Conservation (phyloP, 2,797 vertebrate species). For the Brachymystax lenok region DNA sequence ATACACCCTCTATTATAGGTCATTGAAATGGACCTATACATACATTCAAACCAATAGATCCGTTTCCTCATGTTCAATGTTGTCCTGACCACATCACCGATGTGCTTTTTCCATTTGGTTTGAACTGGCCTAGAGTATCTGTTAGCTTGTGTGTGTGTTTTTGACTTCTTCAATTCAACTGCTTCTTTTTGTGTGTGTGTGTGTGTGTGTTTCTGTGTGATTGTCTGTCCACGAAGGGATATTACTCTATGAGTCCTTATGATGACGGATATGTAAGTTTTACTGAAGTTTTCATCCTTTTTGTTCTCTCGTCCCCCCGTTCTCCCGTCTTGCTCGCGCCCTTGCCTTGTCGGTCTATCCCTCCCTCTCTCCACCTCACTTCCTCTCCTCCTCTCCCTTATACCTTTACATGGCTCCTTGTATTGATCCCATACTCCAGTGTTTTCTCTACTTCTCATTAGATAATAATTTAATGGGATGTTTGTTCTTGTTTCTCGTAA, state of each 20-base stretch:
- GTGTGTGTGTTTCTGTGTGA: conserved; percentile 56
- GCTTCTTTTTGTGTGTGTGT: conserved; percentile 57
- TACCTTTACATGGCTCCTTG: conserved; percentile 30
- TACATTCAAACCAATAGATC: neutral
- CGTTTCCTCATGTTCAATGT: neutral
- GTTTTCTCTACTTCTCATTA: conserved; percentile 32
- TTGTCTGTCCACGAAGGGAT: conserved; percentile 85
- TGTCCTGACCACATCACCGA: neutral
- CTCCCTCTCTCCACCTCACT: neutral
- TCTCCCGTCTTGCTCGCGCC: neutral
- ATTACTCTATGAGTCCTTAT: conserved; percentile 92
- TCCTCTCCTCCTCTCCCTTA: conserved; percentile 6
- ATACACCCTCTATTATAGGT: neutral
- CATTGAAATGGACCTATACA: neutral
- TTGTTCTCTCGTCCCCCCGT: conserved; percentile 24
- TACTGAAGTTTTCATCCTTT: conserved; percentile 70
- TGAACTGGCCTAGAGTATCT: neutral
- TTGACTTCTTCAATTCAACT: conserved; percentile 55
- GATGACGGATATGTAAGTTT: conserved; percentile 95
- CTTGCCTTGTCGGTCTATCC: neutral
- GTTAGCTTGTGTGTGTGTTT: neutral
- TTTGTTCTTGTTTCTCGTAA: conserved; percentile 34
- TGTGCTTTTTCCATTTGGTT: conserved; percentile 15
- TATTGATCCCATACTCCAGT: conserved; percentile 19
- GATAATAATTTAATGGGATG: conserved; percentile 43